Percentiles rank a stretch among this genome's conserved stretches.
Evolutionary conservation across 2,888 invertebrate genomes (phyloP).

Genomic region (Drosophila mercatorum): DNA sequence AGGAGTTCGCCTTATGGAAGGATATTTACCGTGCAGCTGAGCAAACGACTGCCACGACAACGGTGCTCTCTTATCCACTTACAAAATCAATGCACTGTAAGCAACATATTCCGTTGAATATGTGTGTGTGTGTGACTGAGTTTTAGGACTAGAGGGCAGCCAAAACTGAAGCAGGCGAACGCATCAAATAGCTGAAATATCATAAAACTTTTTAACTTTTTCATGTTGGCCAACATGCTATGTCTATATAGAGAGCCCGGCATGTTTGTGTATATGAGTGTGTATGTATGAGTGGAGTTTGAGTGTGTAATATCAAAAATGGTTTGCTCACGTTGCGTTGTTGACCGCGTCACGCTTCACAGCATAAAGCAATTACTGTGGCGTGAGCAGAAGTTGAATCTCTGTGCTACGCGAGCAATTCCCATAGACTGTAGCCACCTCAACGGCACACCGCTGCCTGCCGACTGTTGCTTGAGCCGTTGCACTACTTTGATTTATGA

Average conservation of each 20-base stretch:
- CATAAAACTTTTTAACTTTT: slow-evolving; percentile 71
- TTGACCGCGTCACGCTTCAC: slow-evolving; percentile 75
- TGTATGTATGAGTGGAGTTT: slow-evolving; percentile 10
- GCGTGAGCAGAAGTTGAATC: slow-evolving; percentile 65
- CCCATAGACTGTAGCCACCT: neutral
- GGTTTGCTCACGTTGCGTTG: slow-evolving; percentile 71
- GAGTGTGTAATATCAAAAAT: slow-evolving; percentile 67
- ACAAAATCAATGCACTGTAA: slow-evolving; percentile 45
- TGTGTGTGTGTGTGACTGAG: slow-evolving; percentile 1
- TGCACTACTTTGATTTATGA: slow-evolving; percentile 74
- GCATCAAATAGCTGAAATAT: slow-evolving; percentile 69
- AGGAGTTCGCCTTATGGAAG: neutral
- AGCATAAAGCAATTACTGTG: slow-evolving; percentile 74
- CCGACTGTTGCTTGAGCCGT: slow-evolving; percentile 34
- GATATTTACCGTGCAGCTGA: slow-evolving; percentile 4
- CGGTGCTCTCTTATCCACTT: slow-evolving; percentile 32
- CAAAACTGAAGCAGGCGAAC: slow-evolving; percentile 31
- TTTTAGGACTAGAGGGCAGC: slow-evolving; percentile 11
- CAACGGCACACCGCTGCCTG: neutral
- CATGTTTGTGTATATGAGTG: neutral
- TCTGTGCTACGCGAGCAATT: slow-evolving; percentile 15
- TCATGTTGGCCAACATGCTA: slow-evolving; percentile 31
- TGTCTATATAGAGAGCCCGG: slow-evolving; percentile 14
- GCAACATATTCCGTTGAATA: slow-evolving; percentile 36
- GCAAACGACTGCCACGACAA: neutral